A percentile compares a stretch with the other conserved stretches of the same genome.
Conservation (phyloP, 2,797 vertebrate species). For the Aldrovandia affinis region DNA sequence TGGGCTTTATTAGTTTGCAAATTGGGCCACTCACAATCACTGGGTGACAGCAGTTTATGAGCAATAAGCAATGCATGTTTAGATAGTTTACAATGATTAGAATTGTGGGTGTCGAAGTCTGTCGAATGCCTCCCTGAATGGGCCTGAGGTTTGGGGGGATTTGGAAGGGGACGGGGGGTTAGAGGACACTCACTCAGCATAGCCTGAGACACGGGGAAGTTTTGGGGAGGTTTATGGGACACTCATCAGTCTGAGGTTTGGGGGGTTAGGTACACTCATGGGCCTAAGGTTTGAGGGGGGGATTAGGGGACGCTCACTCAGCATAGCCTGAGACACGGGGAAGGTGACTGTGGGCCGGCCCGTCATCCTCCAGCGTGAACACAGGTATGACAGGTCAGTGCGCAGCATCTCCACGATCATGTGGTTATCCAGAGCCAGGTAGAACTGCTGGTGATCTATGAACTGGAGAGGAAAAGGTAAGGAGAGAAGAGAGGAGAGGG, state of each 20-base stretch:
- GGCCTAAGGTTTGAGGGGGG: not conserved
- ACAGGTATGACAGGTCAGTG: constrained; percentile 91
- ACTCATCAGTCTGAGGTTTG: not conserved
- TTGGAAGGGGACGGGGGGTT: too few species aligned
- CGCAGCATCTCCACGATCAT: constrained; percentile 98
- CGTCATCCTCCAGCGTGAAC: constrained; percentile 94
- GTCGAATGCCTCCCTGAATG: not conserved
- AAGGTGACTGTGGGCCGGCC: constrained; percentile 92
- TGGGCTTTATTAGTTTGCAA: too few species aligned
- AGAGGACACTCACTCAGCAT: constrained; percentile 73
- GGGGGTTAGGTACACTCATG: not conserved
- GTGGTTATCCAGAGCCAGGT: constrained; percentile 91
- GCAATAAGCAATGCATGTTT: too few species aligned
- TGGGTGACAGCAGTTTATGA: too few species aligned
- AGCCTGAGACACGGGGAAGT: constrained; percentile 86
- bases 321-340: constrained; percentile 88
- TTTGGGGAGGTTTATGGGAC: not conserved
- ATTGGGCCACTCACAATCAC: too few species aligned
- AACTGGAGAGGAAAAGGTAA: constrained; percentile 72
- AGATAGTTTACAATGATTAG: too few species aligned
- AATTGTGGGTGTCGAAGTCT: too few species aligned
- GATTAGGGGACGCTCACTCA: constrained; percentile 46
- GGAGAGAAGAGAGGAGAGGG: not conserved
- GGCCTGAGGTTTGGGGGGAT: not conserved
- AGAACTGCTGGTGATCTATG: constrained; percentile 96